Conservation (phyloP, 2,888 invertebrate genomes). For the Ochlodes sylvanus region DNA sequence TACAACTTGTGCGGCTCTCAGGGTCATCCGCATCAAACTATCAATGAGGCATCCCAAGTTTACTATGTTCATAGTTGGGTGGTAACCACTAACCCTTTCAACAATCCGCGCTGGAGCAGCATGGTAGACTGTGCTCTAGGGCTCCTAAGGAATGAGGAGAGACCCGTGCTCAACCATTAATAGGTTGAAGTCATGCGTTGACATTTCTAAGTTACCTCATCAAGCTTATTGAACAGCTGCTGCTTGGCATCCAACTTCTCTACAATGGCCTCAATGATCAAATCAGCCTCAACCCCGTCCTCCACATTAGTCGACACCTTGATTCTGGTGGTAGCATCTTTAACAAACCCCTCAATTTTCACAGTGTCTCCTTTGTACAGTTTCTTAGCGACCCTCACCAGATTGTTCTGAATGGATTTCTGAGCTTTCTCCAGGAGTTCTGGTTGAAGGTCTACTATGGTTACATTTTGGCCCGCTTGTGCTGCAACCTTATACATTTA, state of each 20-base stretch:
- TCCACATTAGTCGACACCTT: constrained; percentile 85
- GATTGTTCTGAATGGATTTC: constrained; percentile 87
- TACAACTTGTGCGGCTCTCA: too few species aligned
- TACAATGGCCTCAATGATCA: constrained; percentile 95
- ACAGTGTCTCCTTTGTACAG: constrained; percentile 87
- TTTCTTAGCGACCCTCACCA: constrained; percentile 92
- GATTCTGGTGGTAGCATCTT: constrained; percentile 84
- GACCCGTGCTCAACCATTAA: too few species aligned
- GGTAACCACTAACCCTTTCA: too few species aligned
- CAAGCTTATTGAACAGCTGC: constrained; percentile 90
- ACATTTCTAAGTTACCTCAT: constrained; percentile 75
- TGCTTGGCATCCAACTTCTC: constrained; percentile 93
- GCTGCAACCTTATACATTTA: constrained; percentile 89
- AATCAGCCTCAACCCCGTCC: constrained; percentile 88
- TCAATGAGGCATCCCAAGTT: too few species aligned
- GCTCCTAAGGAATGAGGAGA: too few species aligned
- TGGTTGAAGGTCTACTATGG: constrained; percentile 90
- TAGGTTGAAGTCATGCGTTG: too few species aligned
- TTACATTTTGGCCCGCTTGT: constrained; percentile 92
- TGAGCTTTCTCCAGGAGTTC: constrained; percentile 90
- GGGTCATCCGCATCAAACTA: too few species aligned
- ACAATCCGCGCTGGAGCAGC: too few species aligned
- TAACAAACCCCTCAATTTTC: constrained; percentile 88
- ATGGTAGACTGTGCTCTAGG: too few species aligned
- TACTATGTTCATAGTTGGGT: too few species aligned